Evolutionary conservation across 53 echinoderm and acorn worm species (phyloP), one percentile per base, ranked within the genome.

Genomic region (Stichopus horrens): DNA sequence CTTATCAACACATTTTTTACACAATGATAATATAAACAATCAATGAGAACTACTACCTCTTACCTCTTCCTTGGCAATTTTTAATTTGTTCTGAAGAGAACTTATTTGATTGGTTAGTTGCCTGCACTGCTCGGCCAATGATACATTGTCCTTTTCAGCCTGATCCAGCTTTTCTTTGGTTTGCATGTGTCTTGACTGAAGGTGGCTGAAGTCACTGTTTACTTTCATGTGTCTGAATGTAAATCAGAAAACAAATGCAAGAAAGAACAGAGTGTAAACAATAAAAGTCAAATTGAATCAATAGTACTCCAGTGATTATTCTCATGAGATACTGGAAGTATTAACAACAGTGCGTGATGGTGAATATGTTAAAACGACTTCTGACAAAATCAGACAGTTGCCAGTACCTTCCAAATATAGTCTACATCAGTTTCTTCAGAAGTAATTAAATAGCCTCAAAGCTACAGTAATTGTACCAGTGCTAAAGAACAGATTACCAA

Each of bases 21-120:
- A 37, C 37, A 37, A 37, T 37, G 37, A 37, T 1, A 37, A 37
- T 37, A 37, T 37, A 37, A 37, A 37, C 37, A 37, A 0, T 37
- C 37, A 37, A 37, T 37, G 37, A 37, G 37, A 37, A 1, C 37
- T 63, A 63, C 11, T 67, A 21, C 54, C 52, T n/a, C 95, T 89
- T 74, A 99, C 95, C 91, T 96, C 99, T 89, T 99, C 99, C 86
- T 96, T 96, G n/a, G 88, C 77, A 57, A 53, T 86, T 86, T 99
- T 99, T 58, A 94, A 88, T 87, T 99, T 95, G 71, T 73, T 75
- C 52, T 90, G 91, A 53, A 95, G 68, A 67, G 92, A 76, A 86
- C 93, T 96, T 63, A 91, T 92, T 88, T 96, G 95, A 66, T 79
- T 91, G 9, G 86, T 86, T 57, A 92, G 92, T 77, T 99, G 99